Evolutionary conservation across 2,888 invertebrate genomes (phyloP), one percentile per base, ranked within the genome.

Genomic region (Sicus ferrugineus): DNA sequence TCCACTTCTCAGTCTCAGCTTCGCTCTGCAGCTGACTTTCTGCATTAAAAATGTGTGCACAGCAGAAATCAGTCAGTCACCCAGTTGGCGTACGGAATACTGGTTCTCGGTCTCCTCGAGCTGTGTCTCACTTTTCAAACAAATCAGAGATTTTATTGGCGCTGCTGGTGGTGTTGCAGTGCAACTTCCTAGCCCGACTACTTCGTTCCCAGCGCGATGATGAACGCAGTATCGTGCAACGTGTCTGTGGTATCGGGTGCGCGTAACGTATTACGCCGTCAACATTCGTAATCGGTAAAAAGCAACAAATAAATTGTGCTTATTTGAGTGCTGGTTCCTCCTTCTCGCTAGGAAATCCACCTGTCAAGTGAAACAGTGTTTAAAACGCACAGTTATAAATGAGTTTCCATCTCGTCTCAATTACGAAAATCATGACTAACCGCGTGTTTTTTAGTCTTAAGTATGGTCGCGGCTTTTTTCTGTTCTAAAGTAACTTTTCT

Each of bases 161-260:
- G 66, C 54, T 67, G 23, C 62, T 67, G 46, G 67, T 71, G 71
- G 73, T 73, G 75, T 73, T 74, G 75, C 69, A 75, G 68, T 77
- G 74, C 74, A 74, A 67, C 66, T 69, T 67, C 66, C 72, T 72
- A 69, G 72, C 67, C 68, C 69, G 73, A 74, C 70, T 72, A 74
- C 74, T 75, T 66, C 74, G 75, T 76, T 68, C 56, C 56, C 30
- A 56, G 72, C 70, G 73, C 69, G 73, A 73, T 72, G 74, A 71
- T 70, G 66, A 61, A 73, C 73, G 71, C 73, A 71, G 16, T 19
- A 6, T 19, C 52, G 52, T 58, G 5, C 58, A 31, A 54, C 54
- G 23, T 54, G 23, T 7, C 54, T 42, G 16, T 14, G n/a, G 42
- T 42, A 16, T n/a, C 5, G 5, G 16, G 4, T 14, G 14, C 42